Percentiles rank a stretch among this genome's conserved stretches.
phyloP scores from a whole-genome alignment of 1,140 invertebrate species.

The Acromyrmex echinatior region DNA sequence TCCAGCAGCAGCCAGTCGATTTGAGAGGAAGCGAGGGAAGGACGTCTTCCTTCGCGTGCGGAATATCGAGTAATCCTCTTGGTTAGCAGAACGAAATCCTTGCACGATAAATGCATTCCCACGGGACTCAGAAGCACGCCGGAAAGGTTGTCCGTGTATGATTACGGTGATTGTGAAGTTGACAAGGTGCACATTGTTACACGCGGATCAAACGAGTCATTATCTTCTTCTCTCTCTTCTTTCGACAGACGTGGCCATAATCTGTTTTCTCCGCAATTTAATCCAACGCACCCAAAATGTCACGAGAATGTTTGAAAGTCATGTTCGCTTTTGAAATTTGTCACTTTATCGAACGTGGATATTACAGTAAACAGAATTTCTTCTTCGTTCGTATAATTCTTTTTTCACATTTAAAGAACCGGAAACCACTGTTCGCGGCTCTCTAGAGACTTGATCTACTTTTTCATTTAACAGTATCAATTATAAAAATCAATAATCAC shows the following conservation, averaged over 20 bases:
- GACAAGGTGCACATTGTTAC: slow-evolving; percentile 31
- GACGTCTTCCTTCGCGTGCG: slow-evolving; percentile 69
- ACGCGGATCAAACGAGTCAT: slow-evolving; percentile 10
- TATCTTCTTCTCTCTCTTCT: neutral
- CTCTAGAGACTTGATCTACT: neutral
- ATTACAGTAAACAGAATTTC: neutral
- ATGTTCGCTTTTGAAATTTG: neutral
- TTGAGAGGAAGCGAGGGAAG: slow-evolving; percentile 62
- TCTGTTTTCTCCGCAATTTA: neutral
- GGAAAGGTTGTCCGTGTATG: slow-evolving; percentile 13
- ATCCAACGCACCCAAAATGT: neutral
- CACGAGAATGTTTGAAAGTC: neutral
- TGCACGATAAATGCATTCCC: slow-evolving; percentile 69
- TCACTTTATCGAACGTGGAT: neutral
- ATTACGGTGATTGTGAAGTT: slow-evolving; percentile 49
- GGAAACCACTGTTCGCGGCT: neutral
- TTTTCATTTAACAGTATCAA: slow-evolving; percentile 1
- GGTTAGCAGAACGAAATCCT: slow-evolving; percentile 53
- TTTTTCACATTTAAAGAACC: neutral
- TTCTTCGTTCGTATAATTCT: neutral
- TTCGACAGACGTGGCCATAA: neutral
- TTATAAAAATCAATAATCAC: slow-evolving; percentile 43
- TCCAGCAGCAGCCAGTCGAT: slow-evolving; percentile 52
- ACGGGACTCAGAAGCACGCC: slow-evolving; percentile 21
- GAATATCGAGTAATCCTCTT: slow-evolving; percentile 78